Base-by-base conservation (phyloP, 2,113 vertebrate species). In the Passer domesticus region DNA sequence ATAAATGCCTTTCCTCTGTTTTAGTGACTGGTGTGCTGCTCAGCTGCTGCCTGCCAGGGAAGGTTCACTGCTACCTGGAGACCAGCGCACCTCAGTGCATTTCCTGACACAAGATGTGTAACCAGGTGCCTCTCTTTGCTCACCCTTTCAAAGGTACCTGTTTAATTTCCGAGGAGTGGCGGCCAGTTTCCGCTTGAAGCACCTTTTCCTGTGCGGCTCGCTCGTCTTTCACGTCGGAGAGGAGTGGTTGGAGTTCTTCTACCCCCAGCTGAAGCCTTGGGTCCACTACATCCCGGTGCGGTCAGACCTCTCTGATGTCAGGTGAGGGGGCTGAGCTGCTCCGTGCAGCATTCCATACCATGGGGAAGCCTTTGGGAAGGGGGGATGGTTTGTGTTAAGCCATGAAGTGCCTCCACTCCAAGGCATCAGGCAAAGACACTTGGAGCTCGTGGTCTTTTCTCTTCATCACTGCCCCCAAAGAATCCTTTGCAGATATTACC, bases 121-220 rank as follows among this genome's bases (percentile, higher is more conserved):
- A 89, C 7, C 41, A 18, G 15, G 22, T 49, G n/a, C 16, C 31
- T 95, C 41, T 95, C 66, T 91, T 28, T 94, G 44, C 47, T 85
- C 91, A n/a, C 89, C 22, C 74, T 92, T 63, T 88, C 90, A 23
- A 84, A 98, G 99, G 96, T 99, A 99, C 89, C 98, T 99, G 53
- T 99, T 99, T 95, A 99, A 99, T 97, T 99, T 99, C 95, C 98
- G 99, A 2, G 99, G 99, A 8, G 99, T 99, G 85, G 99, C 99
- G 2, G 99, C 99, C 96, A 99, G 99, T 96, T 99, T 99, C 97
- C 99, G 99, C 13, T 92, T 99, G 96, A 99, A 99, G 82, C 99
- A 99, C 88, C 99, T 99, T 58, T 99, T 99, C 96, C 97, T 99
- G 41, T 99, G 99, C 10, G 98, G 99, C 22, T 99, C 99, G 0